These are phyloP conservation scores for Cardiocondyla obscurior DNA, from an alignment of 1,140 invertebrate species.

Conservation along the genomic window DNA sequence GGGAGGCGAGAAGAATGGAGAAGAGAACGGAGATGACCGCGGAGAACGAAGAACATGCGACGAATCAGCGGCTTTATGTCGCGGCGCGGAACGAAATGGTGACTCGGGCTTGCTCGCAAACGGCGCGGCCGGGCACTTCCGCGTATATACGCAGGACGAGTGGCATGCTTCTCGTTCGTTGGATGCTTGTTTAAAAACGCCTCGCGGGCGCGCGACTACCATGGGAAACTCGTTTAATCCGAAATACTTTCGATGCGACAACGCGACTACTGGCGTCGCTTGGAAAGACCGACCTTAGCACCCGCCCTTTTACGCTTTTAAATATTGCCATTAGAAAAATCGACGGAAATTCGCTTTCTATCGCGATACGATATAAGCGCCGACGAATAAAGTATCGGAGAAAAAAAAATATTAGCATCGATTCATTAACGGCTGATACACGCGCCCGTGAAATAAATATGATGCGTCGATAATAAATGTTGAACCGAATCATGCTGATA, in stretches of 20 bases:
- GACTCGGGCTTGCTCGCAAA: constrained; percentile 45
- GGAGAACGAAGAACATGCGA: constrained; percentile 15
- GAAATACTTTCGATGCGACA: constrained; percentile 16
- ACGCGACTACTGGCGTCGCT: background rate
- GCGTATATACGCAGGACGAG: constrained; percentile 60
- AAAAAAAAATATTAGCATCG: background rate
- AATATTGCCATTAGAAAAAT: background rate
- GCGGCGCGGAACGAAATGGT: constrained; percentile 29
- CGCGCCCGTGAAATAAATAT: background rate
- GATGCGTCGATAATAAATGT: constrained; percentile 14
- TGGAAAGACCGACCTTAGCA: background rate
- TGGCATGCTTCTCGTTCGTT: constrained; percentile 48
- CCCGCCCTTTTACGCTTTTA: background rate
- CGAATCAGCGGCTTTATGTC: constrained; percentile 61
- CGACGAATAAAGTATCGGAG: background rate
- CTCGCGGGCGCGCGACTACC: background rate
- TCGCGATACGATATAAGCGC: too few relatives aligned
- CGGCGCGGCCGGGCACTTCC: constrained; percentile 51
- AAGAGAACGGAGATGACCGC: constrained; percentile 7
- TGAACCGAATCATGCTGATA: background rate
- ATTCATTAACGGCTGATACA: background rate
- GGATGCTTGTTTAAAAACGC: constrained; percentile 17
- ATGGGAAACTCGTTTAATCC: background rate
- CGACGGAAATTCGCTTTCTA: background rate
- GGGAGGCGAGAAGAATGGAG: constrained; percentile 5